Evolutionary conservation across 2,797 vertebrate species (phyloP).

Genomic region (Melopsittacus undulatus): DNA sequence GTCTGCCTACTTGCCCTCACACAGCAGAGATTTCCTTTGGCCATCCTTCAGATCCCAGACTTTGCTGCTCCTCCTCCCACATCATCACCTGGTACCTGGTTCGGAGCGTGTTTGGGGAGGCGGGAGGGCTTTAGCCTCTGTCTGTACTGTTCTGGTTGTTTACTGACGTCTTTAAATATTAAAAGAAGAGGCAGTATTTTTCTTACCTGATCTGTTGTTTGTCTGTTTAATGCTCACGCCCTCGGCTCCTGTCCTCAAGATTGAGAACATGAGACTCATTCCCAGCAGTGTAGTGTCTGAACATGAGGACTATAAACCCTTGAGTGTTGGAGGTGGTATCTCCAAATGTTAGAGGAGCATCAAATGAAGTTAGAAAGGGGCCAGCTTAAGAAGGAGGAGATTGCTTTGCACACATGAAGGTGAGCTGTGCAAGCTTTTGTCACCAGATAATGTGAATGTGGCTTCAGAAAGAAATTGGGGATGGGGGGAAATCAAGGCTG

Average conservation of each 20-base stretch:
- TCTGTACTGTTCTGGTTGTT: constrained; percentile 65
- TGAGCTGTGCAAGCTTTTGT: neutral
- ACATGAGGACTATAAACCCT: neutral
- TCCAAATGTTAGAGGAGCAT: neutral
- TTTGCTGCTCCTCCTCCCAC: neutral
- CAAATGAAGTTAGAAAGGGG: neutral
- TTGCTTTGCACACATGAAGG: neutral
- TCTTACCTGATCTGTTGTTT: constrained; percentile 60
- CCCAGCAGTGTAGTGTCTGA: neutral
- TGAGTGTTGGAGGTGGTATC: neutral
- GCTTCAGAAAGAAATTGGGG: neutral
- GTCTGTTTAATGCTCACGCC: neutral
- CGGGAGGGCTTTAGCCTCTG: constrained; percentile 13
- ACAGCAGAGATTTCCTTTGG: neutral
- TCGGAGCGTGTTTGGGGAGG: neutral
- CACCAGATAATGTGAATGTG: no score
- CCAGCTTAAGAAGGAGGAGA: neutral
- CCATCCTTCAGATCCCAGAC: neutral
- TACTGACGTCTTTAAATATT: constrained; percentile 76
- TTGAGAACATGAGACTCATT: accelerated
- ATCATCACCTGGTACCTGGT: neutral
- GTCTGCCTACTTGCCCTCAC: neutral
- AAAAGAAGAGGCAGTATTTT: constrained; percentile 78
- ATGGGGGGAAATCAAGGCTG: accelerated
- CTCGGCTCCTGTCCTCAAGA: neutral